A percentile compares a stretch with the other conserved stretches of the same genome.
Evolutionary conservation across 2,888 invertebrate species (phyloP).

Genomic region (Pyrochroa serraticornis): DNA sequence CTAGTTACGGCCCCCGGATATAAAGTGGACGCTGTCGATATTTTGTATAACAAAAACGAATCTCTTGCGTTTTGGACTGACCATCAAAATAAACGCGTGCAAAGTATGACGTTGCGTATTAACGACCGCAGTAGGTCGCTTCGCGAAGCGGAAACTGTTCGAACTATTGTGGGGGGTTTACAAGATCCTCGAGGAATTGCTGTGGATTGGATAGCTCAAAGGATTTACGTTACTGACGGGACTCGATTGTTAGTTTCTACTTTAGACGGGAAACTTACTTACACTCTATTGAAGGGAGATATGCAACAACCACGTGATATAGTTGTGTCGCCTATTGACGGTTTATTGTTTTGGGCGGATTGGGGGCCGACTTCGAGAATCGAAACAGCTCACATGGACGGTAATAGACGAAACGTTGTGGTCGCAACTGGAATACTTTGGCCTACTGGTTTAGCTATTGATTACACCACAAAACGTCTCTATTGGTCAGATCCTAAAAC

Average conservation of each 20-base stretch:
- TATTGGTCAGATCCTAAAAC: constrained; percentile 88
- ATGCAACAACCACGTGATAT: constrained; percentile 72
- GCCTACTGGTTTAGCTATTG: constrained; percentile 78
- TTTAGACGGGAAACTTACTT: constrained; percentile 64
- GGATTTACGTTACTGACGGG: constrained; percentile 74
- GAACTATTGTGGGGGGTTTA: constrained; percentile 59
- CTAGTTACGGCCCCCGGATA: constrained; percentile 55
- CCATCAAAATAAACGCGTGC: constrained; percentile 57
- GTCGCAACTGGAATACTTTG: constrained; percentile 69
- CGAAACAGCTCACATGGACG: constrained; percentile 70
- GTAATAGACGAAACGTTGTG: constrained; percentile 59
- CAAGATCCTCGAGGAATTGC: constrained; percentile 76
- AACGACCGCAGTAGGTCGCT: constrained; percentile 35
- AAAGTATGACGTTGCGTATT: constrained; percentile 51
- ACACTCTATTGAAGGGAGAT: constrained; percentile 61
- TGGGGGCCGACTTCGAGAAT: constrained; percentile 70
- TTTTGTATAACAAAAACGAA: constrained; percentile 53
- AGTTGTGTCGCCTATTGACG: constrained; percentile 69
- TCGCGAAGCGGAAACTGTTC: constrained; percentile 42
- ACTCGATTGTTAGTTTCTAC: constrained; percentile 59
- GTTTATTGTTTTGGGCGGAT: constrained; percentile 79
- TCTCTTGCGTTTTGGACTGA: constrained; percentile 59
- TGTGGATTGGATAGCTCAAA: constrained; percentile 71
- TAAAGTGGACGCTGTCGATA: constrained; percentile 64
- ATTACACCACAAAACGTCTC: constrained; percentile 73